Percentiles rank a stretch among this genome's conserved stretches.
Evolutionary conservation across 1,140 invertebrate species (phyloP).

Genomic region (Tachypleus tridentatus): DNA sequence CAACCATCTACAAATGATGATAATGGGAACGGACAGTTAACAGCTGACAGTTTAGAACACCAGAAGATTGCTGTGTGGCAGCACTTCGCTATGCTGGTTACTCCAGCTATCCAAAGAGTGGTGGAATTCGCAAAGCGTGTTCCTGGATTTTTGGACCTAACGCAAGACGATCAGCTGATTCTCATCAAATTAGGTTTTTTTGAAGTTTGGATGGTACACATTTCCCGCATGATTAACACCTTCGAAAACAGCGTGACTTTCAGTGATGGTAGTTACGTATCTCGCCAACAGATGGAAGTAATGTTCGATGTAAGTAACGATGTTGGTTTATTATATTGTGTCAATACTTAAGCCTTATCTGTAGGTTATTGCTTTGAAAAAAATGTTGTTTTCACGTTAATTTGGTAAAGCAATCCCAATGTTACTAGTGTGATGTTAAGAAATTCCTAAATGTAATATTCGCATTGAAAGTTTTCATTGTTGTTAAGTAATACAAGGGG

Average conservation of each 20-base stretch:
- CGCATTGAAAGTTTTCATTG: too few relatives aligned
- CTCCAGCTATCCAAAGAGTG: slow-evolving; percentile 75
- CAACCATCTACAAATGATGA: slow-evolving; percentile 14
- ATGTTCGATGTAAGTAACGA: slow-evolving; percentile 83
- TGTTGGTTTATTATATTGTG: too few relatives aligned
- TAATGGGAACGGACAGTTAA: slow-evolving; percentile 15
- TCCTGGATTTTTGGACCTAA: slow-evolving; percentile 71
- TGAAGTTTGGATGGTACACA: slow-evolving; percentile 86
- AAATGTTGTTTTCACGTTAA: too few relatives aligned
- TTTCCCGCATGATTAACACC: slow-evolving; percentile 55
- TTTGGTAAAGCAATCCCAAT: too few relatives aligned
- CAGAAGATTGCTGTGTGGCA: slow-evolving; percentile 36
- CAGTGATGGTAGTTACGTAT: slow-evolving; percentile 77
- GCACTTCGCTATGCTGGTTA: slow-evolving; percentile 30
- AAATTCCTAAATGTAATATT: too few relatives aligned
- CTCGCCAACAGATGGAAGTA: slow-evolving; percentile 68
- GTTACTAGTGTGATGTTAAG: too few relatives aligned
- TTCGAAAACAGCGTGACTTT: slow-evolving; percentile 67
- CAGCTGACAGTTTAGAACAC: slow-evolving; percentile 32
- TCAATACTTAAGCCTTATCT: too few relatives aligned
- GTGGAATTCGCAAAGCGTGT: slow-evolving; percentile 88
- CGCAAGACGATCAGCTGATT: slow-evolving; percentile 86
- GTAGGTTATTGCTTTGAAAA: too few relatives aligned
- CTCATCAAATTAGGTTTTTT: slow-evolving; percentile 93
- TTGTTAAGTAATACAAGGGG: too few relatives aligned